phyloP scores from a whole-genome alignment of 2,888 invertebrate genomes.

The Caenorhabditis sp. region DNA sequence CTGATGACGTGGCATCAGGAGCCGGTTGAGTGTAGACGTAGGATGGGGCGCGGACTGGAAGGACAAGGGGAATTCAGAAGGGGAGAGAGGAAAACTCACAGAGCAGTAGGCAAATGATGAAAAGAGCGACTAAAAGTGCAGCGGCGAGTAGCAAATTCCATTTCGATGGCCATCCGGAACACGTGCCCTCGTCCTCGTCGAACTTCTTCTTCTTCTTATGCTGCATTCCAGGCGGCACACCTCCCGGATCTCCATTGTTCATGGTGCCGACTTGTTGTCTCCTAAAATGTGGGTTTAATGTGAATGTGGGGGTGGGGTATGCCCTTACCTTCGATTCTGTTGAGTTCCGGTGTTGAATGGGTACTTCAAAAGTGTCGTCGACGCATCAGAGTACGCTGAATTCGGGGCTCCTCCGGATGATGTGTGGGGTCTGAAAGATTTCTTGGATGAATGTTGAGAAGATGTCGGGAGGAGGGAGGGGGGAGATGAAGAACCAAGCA shows the following conservation, averaged over 20 bases:
- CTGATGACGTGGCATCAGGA: constrained; percentile 46
- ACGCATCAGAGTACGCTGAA: constrained; percentile 59
- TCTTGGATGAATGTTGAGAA: background rate
- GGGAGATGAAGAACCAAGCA: too few relatives aligned
- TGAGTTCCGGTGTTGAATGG: constrained; percentile 49
- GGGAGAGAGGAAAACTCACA: constrained; percentile 65
- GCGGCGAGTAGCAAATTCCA: constrained; percentile 53
- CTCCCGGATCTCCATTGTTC: constrained; percentile 44
- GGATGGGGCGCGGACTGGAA: constrained; percentile 71
- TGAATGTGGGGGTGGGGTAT: too few relatives aligned
- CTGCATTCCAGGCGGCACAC: background rate
- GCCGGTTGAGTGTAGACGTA: constrained; percentile 70
- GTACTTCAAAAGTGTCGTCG: constrained; percentile 60
- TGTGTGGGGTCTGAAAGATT: constrained; percentile 51
- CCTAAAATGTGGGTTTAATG: constrained; percentile 18
- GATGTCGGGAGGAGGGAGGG: too few relatives aligned
- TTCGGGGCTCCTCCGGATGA: constrained; percentile 53
- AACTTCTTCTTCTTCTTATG: constrained; percentile 63
- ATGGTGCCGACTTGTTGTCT: constrained; percentile 58
- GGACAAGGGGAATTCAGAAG: background rate
- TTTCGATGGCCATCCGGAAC: constrained; percentile 44
- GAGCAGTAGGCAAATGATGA: constrained; percentile 67
- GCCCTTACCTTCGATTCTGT: constrained; percentile 55
- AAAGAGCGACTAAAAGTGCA: constrained; percentile 62
- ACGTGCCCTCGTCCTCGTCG: constrained; percentile 37